Conservation (phyloP, 2,888 invertebrate genomes). For the Eulithis testata region DNA sequence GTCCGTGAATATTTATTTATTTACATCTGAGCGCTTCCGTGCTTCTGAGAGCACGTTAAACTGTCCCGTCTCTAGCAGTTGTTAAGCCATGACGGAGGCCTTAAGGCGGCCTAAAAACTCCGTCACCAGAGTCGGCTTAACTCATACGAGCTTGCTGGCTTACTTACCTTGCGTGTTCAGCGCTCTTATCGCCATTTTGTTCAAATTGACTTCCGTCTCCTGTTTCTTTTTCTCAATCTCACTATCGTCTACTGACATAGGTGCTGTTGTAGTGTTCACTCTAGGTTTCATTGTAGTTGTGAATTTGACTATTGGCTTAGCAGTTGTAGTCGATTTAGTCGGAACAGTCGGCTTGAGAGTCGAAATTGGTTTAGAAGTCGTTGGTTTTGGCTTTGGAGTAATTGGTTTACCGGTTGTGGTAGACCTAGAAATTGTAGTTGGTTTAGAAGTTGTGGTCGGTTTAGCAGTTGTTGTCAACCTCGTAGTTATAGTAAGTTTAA, state of each 20-base stretch:
- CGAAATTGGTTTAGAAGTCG: background rate
- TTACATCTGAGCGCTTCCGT: no score
- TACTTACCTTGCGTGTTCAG: slow-evolving; percentile 11
- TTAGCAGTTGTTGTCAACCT: slow-evolving; percentile 24
- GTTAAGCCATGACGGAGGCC: no score
- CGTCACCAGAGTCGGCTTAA: no score
- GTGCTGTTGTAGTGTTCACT: slow-evolving; percentile 27
- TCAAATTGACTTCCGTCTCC: slow-evolving; percentile 27
- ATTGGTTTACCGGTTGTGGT: background rate
- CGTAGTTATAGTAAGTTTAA: background rate
- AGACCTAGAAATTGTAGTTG: slow-evolving; percentile 32
- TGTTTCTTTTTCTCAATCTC: slow-evolving; percentile 24
- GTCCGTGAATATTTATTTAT: no score
- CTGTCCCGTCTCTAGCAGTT: no score
- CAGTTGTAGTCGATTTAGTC: slow-evolving; percentile 23
- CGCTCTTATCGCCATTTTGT: slow-evolving; percentile 14
- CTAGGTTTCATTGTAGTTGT: slow-evolving; percentile 31
- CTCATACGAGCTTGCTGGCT: no score
- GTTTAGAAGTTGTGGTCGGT: slow-evolving; percentile 25
- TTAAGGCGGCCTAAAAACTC: no score
- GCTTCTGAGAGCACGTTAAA: no score
- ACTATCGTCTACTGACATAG: slow-evolving; percentile 16
- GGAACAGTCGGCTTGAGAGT: background rate
- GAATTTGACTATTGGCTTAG: slow-evolving; percentile 12
- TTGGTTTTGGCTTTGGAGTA: background rate